phyloP scores from a whole-genome alignment of 2,888 invertebrate species.

The Hymenopus coronatus region DNA sequence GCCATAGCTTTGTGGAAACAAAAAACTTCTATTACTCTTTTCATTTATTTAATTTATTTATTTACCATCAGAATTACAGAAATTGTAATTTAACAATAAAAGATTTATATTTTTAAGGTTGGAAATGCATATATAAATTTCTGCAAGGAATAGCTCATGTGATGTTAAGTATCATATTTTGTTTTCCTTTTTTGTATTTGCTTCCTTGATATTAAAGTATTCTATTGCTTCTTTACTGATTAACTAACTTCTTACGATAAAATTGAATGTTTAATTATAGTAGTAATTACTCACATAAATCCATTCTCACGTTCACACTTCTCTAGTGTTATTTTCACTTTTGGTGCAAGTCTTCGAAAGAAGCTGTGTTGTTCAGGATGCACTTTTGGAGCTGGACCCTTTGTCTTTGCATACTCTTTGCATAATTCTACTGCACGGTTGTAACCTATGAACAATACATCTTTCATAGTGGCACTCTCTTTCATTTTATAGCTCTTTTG shows the following conservation, averaged over 20 bases:
- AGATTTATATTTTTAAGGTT: too few species aligned
- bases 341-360: constrained; percentile 56
- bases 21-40: too few species aligned
- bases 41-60: too few species aligned
- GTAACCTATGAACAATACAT: constrained; percentile 18
- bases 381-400: constrained; percentile 57
- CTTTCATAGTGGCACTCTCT: neutral
- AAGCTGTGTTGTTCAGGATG: constrained; percentile 60
- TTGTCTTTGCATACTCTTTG: constrained; percentile 55
- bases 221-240: too few species aligned
- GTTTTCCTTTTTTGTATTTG: too few species aligned
- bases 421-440: constrained; percentile 52
- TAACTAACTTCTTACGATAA: neutral
- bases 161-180: too few species aligned
- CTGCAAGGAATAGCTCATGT: too few species aligned
- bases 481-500: neutral
- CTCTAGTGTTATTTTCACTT: constrained; percentile 56
- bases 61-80: too few species aligned
- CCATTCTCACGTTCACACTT: constrained; percentile 65
- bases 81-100: too few species aligned
- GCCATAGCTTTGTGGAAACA: too few species aligned
- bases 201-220: too few species aligned
- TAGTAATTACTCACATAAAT: constrained; percentile 54
- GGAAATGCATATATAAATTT: too few species aligned
- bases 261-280: neutral